phyloP scores from a whole-genome alignment of 2,797 vertebrate genomes.

The Tokudaia muenninki region DNA sequence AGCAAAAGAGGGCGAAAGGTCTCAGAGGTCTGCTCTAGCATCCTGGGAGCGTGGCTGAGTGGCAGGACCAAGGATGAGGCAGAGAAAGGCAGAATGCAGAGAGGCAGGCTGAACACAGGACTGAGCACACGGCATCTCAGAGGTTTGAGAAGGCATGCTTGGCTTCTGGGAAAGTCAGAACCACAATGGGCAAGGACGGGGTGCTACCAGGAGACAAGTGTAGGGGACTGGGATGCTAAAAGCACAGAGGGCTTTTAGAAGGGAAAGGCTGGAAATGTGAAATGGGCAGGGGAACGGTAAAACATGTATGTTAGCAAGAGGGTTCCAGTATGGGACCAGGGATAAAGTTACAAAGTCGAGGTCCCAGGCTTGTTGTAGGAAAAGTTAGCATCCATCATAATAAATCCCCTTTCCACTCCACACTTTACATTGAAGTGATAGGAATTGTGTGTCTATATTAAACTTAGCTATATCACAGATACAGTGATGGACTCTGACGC shows the following conservation, averaged over 20 bases:
- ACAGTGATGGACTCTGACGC: neutral
- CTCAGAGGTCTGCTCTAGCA: neutral
- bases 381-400: neutral
- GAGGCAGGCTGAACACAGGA: neutral
- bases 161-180: neutral
- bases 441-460: constrained; percentile 1
- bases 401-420: neutral
- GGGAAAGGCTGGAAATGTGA: neutral
- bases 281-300: neutral
- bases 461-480: neutral
- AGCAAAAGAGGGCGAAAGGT: neutral
- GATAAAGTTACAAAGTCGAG: neutral
- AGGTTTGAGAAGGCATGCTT: neutral
- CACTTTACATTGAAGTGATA: neutral
- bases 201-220: neutral
- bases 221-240: neutral
- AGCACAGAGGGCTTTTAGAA: neutral
- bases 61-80: neutral
- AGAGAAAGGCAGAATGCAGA: neutral
- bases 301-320: neutral
- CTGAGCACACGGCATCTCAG: too few relatives aligned
- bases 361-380: neutral
- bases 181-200: neutral
- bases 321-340: neutral
- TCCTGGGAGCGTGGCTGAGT: neutral